Evolutionary conservation across 2,113 vertebrate species (phyloP), one percentile per base, ranked within the genome.

Genomic region (Pelecanus crispus): DNA sequence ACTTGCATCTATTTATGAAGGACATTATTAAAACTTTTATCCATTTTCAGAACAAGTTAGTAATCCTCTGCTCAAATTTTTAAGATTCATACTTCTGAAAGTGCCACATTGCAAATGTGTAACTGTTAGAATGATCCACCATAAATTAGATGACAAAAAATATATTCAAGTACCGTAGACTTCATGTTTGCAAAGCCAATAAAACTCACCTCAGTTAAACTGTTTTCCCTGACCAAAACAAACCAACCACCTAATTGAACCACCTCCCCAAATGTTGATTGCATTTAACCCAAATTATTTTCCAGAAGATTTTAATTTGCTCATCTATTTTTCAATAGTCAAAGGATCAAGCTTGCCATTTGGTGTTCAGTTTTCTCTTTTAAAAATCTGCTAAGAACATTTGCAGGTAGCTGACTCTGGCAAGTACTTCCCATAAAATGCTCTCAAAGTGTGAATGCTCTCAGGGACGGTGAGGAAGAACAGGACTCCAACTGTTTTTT

Each of bases 261-360:
- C 13, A 72, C 28, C 12, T 34, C n/a, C 14, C 15, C 26, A 72
- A 44, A 45, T 16, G 26, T 18, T 67, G 45, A 34, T 53, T 44
- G 17, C 20, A 44, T 81, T 62, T 87, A 52, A 72, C 6, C 9
- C 12, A 38, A 58, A 32, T 50, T 85, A 2, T 38, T 65, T 61
- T 53, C 25, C 16, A 31, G 22, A 92, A 70, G 8, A 74, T 82
- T 66, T 96, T 95, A 61, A 86, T 88, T 90, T 88, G 9, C 59
- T 94, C 7, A 32, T 86, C 17, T 94, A 21, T 85, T 96, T 97
- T 96, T 94, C 71, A 58, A 59, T 31, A 93, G 77, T 79, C 28
- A 53, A 96, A 96, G 61, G 66, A 94, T 70, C 63, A 90, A 90
- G 34, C n/a, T 95, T 95, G 67, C 10, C 81, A 87, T 70, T 94